These are phyloP conservation scores for Virgularia gustaviana DNA, from an alignment of 92 coral and sea anemone species.

Conservation along the genomic window DNA sequence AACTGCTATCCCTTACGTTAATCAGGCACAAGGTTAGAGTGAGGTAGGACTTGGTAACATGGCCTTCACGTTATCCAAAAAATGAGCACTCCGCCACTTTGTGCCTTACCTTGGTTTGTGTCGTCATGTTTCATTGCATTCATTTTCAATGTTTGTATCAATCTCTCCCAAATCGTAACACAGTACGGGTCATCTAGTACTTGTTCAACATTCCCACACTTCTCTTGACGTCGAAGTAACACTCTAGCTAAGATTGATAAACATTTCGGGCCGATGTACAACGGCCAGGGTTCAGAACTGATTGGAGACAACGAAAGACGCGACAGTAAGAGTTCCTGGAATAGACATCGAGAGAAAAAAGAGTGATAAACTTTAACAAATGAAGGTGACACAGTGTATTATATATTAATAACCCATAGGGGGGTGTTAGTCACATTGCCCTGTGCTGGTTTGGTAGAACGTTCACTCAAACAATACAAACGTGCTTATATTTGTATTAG, in stretches of 20 bases:
- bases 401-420: too few relatives aligned
- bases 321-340: slow-evolving; percentile 65
- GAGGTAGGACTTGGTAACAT: too few relatives aligned
- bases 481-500: too few relatives aligned
- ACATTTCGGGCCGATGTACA: slow-evolving; percentile 70
- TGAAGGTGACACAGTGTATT: too few relatives aligned
- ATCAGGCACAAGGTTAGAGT: too few relatives aligned
- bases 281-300: slow-evolving; percentile 69
- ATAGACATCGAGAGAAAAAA: background rate
- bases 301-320: slow-evolving; percentile 70
- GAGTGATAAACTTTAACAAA: too few relatives aligned
- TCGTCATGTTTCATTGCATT: slow-evolving; percentile 48
- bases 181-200: slow-evolving; percentile 76
- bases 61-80: too few relatives aligned
- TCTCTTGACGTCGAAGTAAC: slow-evolving; percentile 76
- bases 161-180: slow-evolving; percentile 69
- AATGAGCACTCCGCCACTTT: too few relatives aligned
- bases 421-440: too few relatives aligned
- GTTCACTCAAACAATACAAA: too few relatives aligned
- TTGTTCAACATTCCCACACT: slow-evolving; percentile 37
- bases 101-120: slow-evolving; percentile 8
- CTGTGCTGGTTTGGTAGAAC: too few relatives aligned
- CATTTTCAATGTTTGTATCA: slow-evolving; percentile 65
- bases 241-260: slow-evolving; percentile 87
- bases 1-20: too few relatives aligned